Conservation (phyloP, 2,888 invertebrate genomes). For the Melipona bicolor region DNA sequence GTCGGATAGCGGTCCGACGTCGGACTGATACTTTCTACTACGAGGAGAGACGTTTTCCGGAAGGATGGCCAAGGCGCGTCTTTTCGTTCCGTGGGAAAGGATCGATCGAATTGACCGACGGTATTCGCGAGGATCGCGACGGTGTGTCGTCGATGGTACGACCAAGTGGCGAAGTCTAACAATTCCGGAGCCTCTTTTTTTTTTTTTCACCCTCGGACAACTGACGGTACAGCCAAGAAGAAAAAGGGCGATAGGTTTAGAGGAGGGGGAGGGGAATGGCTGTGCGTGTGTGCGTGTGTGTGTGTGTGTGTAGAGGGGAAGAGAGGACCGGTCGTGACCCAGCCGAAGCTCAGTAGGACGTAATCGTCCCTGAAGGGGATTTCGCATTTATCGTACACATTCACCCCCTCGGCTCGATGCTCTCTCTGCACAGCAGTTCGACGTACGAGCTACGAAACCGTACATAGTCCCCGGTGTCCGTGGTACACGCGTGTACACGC, state of each 20-base stretch:
- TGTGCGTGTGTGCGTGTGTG: not conserved
- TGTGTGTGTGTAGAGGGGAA: not conserved
- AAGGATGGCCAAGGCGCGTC: not conserved
- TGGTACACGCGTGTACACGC: conserved; percentile 21
- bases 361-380: conserved; percentile 74
- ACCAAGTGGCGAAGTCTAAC: conserved; percentile 52
- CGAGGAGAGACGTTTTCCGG: not conserved
- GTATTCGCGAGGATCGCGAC: conserved; percentile 14
- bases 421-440: conserved; percentile 54
- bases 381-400: conserved; percentile 73
- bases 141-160: conserved; percentile 15
- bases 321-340: conserved; percentile 63
- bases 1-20: not conserved
- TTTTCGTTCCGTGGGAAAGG: not conserved
- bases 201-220: conserved; percentile 45
- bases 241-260: conserved; percentile 24
- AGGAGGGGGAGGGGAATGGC: not conserved
- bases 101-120: conserved; percentile 20
- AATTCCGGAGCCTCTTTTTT: conserved; percentile 46
- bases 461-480: conserved; percentile 30
- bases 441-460: conserved; percentile 58
- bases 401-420: conserved; percentile 38
- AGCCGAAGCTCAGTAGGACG: conserved; percentile 73
- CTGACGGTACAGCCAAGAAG: conserved; percentile 45
- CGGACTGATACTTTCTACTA: not conserved